These are phyloP conservation scores for Bembecia ichneumoniformis DNA, from an alignment of 2,888 invertebrate species.

Conservation along the genomic window DNA sequence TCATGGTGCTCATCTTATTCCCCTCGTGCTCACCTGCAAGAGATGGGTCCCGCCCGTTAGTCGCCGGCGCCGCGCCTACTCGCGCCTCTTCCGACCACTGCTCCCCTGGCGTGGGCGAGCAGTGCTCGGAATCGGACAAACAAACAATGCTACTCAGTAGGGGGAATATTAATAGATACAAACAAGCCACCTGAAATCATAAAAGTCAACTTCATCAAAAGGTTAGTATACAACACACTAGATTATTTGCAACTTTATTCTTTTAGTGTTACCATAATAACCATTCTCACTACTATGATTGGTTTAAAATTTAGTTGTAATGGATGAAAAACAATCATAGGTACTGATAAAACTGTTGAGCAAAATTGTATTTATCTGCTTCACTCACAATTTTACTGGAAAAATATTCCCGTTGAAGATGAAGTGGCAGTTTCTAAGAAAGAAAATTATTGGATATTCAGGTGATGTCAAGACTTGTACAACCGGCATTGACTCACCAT, in stretches of 20 bases:
- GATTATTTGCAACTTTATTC: too few species aligned
- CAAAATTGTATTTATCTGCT: too few species aligned
- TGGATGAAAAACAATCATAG: too few species aligned
- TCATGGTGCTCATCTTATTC: slow-evolving; percentile 89
- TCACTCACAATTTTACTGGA: too few species aligned
- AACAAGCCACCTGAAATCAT: slow-evolving; percentile 57
- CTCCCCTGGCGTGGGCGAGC: slow-evolving; percentile 37
- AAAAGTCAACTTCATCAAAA: slow-evolving; percentile 13
- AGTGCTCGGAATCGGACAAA: slow-evolving; percentile 63
- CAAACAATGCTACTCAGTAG: slow-evolving; percentile 25
- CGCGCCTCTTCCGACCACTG: slow-evolving; percentile 53
- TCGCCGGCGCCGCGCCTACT: slow-evolving; percentile 61
- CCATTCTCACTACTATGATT: too few species aligned
- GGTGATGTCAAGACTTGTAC: slow-evolving; percentile 5
- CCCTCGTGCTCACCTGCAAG: slow-evolving; percentile 81
- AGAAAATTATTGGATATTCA: too few species aligned
- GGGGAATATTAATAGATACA: slow-evolving; percentile 44
- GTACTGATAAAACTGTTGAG: too few species aligned
- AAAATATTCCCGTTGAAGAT: too few species aligned
- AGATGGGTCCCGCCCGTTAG: slow-evolving; percentile 68
- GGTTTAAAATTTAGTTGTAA: too few species aligned
- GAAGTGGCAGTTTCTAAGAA: too few species aligned
- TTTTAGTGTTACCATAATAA: too few species aligned
- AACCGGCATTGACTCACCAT: slow-evolving; percentile 81
- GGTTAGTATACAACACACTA: too few species aligned